Conservation (phyloP, 2,797 vertebrate genomes). For the Falco novaeseelandiae region DNA sequence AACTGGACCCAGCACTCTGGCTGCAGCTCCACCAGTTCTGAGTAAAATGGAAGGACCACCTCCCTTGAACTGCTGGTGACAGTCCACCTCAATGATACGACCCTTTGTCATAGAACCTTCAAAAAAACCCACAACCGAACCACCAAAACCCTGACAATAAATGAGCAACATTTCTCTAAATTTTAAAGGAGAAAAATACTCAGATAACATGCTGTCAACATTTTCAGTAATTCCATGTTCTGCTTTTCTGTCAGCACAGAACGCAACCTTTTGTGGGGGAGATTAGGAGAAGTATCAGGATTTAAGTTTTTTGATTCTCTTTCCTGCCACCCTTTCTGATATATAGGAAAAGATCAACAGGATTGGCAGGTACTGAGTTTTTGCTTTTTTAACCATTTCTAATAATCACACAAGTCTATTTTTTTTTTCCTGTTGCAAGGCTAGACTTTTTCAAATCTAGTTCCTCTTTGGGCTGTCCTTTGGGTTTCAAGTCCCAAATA, state of each 20-base stretch:
- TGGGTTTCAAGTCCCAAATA: background rate
- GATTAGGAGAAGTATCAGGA: background rate
- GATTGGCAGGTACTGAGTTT: rapidly evolving
- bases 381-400: background rate
- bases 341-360: background rate
- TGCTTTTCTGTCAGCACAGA: background rate
- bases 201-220: background rate
- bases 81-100: rapidly evolving
- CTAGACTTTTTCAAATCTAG: background rate
- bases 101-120: background rate
- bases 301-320: background rate
- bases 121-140: background rate
- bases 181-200: background rate
- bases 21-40: background rate
- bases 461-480: background rate
- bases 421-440: background rate
- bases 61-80: background rate
- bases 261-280: rapidly evolving
- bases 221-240: background rate
- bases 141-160: rapidly evolving
- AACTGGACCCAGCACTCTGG: background rate
- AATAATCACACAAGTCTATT: background rate
- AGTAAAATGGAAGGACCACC: background rate
- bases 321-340: background rate
- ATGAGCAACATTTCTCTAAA: background rate